Percentiles rank a stretch among this genome's conserved stretches.
These are phyloP conservation scores for Phocides pigmalion DNA, from an alignment of 1,140 invertebrate species.

Conservation along the genomic window DNA sequence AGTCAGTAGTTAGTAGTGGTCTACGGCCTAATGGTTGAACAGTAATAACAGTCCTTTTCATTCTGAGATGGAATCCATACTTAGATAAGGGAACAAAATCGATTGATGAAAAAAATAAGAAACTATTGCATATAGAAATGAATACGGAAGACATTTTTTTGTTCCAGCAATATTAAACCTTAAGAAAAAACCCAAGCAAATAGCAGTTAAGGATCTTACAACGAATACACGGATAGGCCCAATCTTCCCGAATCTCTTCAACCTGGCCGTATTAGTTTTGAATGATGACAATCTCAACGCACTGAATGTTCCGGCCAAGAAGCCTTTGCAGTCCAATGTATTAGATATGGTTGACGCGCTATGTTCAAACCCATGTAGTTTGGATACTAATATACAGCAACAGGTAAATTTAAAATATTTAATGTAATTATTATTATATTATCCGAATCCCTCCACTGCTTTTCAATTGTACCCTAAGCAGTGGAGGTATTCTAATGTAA, in stretches of 20 bases:
- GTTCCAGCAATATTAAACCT: constrained; percentile 76
- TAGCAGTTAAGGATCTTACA: constrained; percentile 78
- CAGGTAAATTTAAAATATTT: constrained; percentile 61
- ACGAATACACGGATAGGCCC: constrained; percentile 79
- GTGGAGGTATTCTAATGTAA: no score
- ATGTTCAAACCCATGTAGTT: constrained; percentile 78
- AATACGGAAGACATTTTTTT: not conserved
- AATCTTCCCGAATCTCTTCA: constrained; percentile 80
- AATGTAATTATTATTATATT: no score
- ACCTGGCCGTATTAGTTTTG: constrained; percentile 74
- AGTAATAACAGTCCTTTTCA: no score
- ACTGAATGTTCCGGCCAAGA: constrained; percentile 72
- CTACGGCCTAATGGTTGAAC: no score
- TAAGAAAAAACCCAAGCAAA: constrained; percentile 69
- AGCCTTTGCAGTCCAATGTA: constrained; percentile 74
- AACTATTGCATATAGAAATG: no score
- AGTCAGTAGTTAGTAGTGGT: no score
- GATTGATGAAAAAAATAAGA: no score
- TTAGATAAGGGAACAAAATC: no score
- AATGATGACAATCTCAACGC: constrained; percentile 79
- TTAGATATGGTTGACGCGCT: constrained; percentile 79
- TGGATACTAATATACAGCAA: constrained; percentile 80
- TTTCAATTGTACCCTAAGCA: no score
- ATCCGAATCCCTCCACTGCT: no score
- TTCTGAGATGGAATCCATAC: no score